Percentiles rank a stretch among this genome's conserved stretches.
Evolutionary conservation across 35 echinoderm and acorn worm genomes (phyloP).

Genomic region (Patiria miniata): DNA sequence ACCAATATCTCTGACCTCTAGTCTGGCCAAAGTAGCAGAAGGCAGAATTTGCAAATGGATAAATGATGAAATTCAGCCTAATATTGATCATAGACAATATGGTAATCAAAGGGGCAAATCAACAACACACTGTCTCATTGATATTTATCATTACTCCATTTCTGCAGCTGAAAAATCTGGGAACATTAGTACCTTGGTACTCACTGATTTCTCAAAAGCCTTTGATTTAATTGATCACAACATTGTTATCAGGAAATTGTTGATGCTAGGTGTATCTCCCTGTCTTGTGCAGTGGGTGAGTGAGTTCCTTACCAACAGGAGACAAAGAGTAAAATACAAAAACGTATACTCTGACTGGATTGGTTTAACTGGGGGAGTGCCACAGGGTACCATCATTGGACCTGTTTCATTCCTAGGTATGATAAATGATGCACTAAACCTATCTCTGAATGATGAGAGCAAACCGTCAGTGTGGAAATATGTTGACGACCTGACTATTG

Average conservation of each 20-base stretch:
- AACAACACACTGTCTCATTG: conserved; percentile 47
- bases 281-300: not conserved
- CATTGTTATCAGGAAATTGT: conserved; percentile 25
- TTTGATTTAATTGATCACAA: not conserved
- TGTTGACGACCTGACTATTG: no score
- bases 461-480: no score
- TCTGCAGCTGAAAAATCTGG: not conserved
- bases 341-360: not conserved
- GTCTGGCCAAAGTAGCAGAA: conserved; percentile 43
- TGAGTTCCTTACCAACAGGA: not conserved
- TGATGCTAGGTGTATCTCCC: conserved; percentile 11
- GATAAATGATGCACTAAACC: not conserved
- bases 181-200: conserved; percentile 22
- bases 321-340: conserved; percentile 11
- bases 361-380: conserved; percentile 2
- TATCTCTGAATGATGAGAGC: not conserved
- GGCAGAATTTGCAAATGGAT: conserved; percentile 26
- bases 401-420: not conserved
- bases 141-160: conserved; percentile 21
- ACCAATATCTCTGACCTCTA: conserved; percentile 31
- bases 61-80: conserved; percentile 5
- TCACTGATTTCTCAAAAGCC: conserved; percentile 42
- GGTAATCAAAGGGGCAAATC: conserved; percentile 36
- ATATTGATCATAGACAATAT: conserved; percentile 29
- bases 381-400: not conserved